A percentile compares a stretch with the other conserved stretches of the same genome.
These are phyloP conservation scores for Torymus aiolomorphi DNA, from an alignment of 2,888 invertebrate species.

Conservation along the genomic window DNA sequence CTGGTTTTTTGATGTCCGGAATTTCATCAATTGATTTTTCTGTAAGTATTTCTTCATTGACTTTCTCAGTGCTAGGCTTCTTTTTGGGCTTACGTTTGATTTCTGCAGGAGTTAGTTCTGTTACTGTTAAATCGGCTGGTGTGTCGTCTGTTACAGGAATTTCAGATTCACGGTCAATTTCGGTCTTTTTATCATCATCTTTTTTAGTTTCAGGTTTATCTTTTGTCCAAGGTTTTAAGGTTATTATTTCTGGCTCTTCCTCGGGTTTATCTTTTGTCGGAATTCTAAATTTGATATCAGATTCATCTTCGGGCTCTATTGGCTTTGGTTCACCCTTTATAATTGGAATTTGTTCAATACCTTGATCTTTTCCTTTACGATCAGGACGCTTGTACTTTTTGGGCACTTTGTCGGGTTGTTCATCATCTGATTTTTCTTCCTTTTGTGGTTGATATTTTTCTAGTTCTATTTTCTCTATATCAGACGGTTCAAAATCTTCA, in stretches of 20 bases:
- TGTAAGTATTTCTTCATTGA: slow-evolving; percentile 63
- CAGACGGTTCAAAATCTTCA: slow-evolving; percentile 69
- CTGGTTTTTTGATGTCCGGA: slow-evolving; percentile 65
- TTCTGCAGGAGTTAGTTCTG: slow-evolving; percentile 74
- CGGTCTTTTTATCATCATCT: slow-evolving; percentile 12
- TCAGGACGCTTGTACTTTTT: slow-evolving; percentile 64
- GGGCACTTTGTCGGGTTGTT: slow-evolving; percentile 61
- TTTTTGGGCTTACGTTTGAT: slow-evolving; percentile 66
- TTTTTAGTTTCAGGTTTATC: slow-evolving; percentile 68
- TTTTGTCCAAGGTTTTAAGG: slow-evolving; percentile 71
- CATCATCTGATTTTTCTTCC: slow-evolving; percentile 67
- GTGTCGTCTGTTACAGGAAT: slow-evolving; percentile 59
- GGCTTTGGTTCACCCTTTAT: slow-evolving; percentile 74
- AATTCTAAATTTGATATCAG: slow-evolving; percentile 74
- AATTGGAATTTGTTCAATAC: slow-evolving; percentile 70
- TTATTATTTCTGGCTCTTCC: slow-evolving; percentile 71
- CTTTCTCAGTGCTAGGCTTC: slow-evolving; percentile 57
- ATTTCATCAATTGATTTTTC: slow-evolving; percentile 62
- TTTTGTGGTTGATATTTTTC: slow-evolving; percentile 71
- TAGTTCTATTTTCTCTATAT: slow-evolving; percentile 71
- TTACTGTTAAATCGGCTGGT: slow-evolving; percentile 66
- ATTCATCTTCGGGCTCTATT: slow-evolving; percentile 74
- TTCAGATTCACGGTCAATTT: slow-evolving; percentile 51
- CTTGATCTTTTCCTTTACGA: slow-evolving; percentile 65
- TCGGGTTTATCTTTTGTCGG: slow-evolving; percentile 68